phyloP scores from a whole-genome alignment of 2,888 invertebrate species.

The Cantharis rustica region DNA sequence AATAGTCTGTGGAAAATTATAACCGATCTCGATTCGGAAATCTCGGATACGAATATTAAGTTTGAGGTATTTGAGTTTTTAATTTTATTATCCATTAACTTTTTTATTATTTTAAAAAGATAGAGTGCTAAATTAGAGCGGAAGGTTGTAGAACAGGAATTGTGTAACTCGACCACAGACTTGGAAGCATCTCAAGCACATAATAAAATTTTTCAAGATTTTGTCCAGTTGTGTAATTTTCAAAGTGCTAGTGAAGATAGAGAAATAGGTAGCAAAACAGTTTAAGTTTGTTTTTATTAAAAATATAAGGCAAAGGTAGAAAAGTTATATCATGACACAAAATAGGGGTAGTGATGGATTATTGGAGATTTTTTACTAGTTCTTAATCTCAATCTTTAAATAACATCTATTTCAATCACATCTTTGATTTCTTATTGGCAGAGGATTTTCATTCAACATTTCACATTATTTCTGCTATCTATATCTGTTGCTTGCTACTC shows the following conservation, averaged over 20 bases:
- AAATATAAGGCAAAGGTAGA: neutral
- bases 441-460: too few relatives aligned
- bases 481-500: too few relatives aligned
- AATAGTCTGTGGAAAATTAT: neutral
- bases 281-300: neutral
- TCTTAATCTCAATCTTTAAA: too few relatives aligned
- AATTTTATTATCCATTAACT: neutral
- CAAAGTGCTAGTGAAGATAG: neutral
- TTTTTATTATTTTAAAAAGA: neutral
- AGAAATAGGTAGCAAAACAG: neutral
- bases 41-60: neutral
- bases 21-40: neutral
- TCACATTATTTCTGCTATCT: too few relatives aligned
- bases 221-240: constrained; percentile 18
- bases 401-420: too few relatives aligned
- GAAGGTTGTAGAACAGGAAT: constrained; percentile 5
- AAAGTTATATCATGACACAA: neutral
- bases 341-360: neutral
- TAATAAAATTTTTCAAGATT: constrained; percentile 8
- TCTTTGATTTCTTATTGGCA: too few relatives aligned
- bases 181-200: neutral
- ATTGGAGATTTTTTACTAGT: neutral
- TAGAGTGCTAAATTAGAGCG: constrained; percentile 13
- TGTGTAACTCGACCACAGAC: constrained; percentile 4
- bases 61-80: constrained; percentile 1